Conservation (phyloP, 2,797 vertebrate species). For the Pipistrellus pygmaeus region DNA sequence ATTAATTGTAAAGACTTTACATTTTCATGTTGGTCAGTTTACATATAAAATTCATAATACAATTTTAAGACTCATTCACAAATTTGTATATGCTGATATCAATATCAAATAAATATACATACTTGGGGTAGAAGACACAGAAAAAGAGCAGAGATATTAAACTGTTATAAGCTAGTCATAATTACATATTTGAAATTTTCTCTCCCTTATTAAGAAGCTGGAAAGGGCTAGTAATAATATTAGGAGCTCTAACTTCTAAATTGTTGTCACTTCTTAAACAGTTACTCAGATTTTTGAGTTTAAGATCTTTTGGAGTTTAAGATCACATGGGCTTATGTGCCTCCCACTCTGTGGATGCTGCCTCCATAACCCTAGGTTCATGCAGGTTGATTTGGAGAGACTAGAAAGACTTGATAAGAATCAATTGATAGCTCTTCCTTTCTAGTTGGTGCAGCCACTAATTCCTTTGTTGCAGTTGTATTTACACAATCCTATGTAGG, state of each 20-base stretch:
- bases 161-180: not conserved
- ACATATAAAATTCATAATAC: not conserved
- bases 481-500: not conserved
- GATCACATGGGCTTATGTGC: not conserved
- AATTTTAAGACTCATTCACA: slow-evolving; percentile 40
- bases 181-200: slow-evolving; percentile 10
- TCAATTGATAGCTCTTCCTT: not conserved
- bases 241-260: slow-evolving; percentile 52
- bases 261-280: slow-evolving; percentile 40
- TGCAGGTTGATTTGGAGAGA: slow-evolving; percentile 34
- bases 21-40: slow-evolving; percentile 34
- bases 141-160: not conserved
- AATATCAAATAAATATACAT: slow-evolving; percentile 24
- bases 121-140: not conserved
- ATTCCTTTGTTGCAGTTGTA: slow-evolving; percentile 24
- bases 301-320: not conserved
- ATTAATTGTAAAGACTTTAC: slow-evolving; percentile 42
- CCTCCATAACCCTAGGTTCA: not conserved
- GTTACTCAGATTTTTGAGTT: slow-evolving; percentile 19
- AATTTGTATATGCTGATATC: not conserved
- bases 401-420: slow-evolving; percentile 9
- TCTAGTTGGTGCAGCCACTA: not conserved
- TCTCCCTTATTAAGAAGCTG: slow-evolving; percentile 5
- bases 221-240: not conserved
- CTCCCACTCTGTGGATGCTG: not conserved